A percentile compares a stretch with the other conserved stretches of the same genome.
phyloP scores from a whole-genome alignment of 2,797 vertebrate species.

The Macroramphosus scolopax region DNA sequence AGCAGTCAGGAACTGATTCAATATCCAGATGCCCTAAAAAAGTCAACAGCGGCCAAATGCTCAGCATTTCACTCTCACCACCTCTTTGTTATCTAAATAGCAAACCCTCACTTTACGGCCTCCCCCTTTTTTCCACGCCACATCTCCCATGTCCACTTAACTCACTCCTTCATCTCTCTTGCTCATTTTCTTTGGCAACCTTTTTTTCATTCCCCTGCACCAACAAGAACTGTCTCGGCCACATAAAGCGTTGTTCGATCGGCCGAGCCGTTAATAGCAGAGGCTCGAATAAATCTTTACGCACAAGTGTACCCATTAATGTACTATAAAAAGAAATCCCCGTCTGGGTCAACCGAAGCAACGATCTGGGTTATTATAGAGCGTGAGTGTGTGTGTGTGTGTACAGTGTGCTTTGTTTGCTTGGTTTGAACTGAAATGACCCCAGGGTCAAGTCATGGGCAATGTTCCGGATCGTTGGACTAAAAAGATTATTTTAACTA shows the following conservation, averaged over 20 bases:
- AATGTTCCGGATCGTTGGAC: background rate
- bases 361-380: conserved; percentile 12
- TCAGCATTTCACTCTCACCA: conserved; percentile 17
- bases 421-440: conserved; percentile 7
- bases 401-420: too few species aligned
- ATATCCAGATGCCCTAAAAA: conserved; percentile 50
- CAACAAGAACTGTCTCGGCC: conserved; percentile 41
- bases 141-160: conserved; percentile 26
- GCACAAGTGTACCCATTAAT: conserved; percentile 38
- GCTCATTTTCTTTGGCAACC: conserved; percentile 41
- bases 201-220: conserved; percentile 30
- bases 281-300: conserved; percentile 45
- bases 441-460: background rate
- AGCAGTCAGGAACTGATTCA: conserved; percentile 42
- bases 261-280: conserved; percentile 42
- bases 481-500: too few species aligned
- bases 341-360: background rate
- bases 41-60: conserved; percentile 26
- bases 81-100: conserved; percentile 32
- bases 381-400: conserved; percentile 5
- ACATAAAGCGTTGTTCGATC: conserved; percentile 49
- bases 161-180: conserved; percentile 23
- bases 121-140: conserved; percentile 17
- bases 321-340: conserved; percentile 36
- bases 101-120: conserved; percentile 8